These are phyloP conservation scores for Silvanus unidentatus DNA, from an alignment of 2,888 invertebrate genomes.

Conservation along the genomic window DNA sequence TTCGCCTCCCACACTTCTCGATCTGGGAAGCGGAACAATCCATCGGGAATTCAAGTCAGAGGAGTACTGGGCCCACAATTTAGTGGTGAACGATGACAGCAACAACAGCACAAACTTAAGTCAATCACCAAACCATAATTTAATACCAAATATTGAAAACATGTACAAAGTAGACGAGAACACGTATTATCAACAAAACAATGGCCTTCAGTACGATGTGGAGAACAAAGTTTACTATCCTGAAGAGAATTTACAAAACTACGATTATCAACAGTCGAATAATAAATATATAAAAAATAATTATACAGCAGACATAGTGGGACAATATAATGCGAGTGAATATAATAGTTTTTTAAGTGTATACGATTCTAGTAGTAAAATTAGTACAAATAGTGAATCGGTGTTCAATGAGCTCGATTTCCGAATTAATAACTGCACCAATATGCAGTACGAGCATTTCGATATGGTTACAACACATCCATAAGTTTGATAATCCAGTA, in stretches of 20 bases:
- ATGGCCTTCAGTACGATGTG: conserved; percentile 20
- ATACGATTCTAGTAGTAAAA: conserved; percentile 35
- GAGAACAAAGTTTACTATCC: conserved; percentile 26
- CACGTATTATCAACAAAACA: conserved; percentile 19
- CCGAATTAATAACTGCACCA: conserved; percentile 32
- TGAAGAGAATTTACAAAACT: conserved; percentile 14
- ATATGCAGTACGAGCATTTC: conserved; percentile 30
- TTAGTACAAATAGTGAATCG: conserved; percentile 28
- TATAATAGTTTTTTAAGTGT: conserved; percentile 37
- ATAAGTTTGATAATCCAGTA: conserved; percentile 15
- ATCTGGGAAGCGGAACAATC: conserved; percentile 66
- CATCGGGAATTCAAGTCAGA: conserved; percentile 56
- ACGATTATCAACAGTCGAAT: neutral
- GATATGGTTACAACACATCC: conserved; percentile 31
- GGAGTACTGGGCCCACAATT: conserved; percentile 55
- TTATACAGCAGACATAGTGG: conserved; percentile 14
- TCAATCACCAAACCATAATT: conserved; percentile 47
- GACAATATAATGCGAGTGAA: conserved; percentile 35
- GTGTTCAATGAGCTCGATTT: conserved; percentile 43
- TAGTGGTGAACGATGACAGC: conserved; percentile 48
- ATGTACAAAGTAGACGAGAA: conserved; percentile 28
- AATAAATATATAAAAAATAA: neutral
- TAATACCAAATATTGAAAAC: conserved; percentile 25
- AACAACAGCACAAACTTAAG: conserved; percentile 41
- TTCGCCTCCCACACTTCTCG: conserved; percentile 66